Base-by-base conservation (phyloP, 2,888 invertebrate genomes). In the Phengaris arion region DNA sequence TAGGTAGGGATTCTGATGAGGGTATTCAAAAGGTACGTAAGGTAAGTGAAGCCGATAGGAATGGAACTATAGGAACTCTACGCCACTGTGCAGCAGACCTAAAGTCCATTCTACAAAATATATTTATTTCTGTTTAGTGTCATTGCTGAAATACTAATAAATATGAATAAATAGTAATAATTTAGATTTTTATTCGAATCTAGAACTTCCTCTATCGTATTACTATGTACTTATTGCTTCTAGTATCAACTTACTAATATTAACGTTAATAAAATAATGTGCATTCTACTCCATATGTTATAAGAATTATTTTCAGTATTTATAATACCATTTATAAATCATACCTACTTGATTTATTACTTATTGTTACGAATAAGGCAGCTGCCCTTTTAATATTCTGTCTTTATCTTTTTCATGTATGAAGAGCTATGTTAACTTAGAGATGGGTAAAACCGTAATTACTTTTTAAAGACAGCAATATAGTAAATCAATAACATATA, bases 131-230 rank as follows among this genome's bases (percentile, higher is more conserved):
- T 10, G 59, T 59, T 22, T 10, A 59, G 59, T 5, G 22, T 22
- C 10, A 10, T 15, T 15, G 15, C n/a, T 57, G 5, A 59, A 9
- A 59, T 5, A 22, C 22, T 22, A 22, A 22, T 22, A 22, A 22
- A 22, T 22, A 0, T 22, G 22, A 59, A 59, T 59, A 59, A 59
- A 59, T 9, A 57, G n/a, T 57, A 59, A 59, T 22, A 59, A 59
- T 22, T 59, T 59, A 35, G 35, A 64, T 35, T 64, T 64, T 45
- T 64, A 64, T 64, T 64, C 64, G 64, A 45, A 64, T 64, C 35
- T 45, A 64, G 35, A 45, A 45, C 35, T 10, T 45, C 59, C 9
- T 48, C 6, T 64, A 64, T 45, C 35, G 12, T 64, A 64, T 45
- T 10, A 64, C 64, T 64, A 52, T 52, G 12, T 52, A 35, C 35